phyloP scores from a whole-genome alignment of 1,140 invertebrate species.

The Drosophila neocordata region DNA sequence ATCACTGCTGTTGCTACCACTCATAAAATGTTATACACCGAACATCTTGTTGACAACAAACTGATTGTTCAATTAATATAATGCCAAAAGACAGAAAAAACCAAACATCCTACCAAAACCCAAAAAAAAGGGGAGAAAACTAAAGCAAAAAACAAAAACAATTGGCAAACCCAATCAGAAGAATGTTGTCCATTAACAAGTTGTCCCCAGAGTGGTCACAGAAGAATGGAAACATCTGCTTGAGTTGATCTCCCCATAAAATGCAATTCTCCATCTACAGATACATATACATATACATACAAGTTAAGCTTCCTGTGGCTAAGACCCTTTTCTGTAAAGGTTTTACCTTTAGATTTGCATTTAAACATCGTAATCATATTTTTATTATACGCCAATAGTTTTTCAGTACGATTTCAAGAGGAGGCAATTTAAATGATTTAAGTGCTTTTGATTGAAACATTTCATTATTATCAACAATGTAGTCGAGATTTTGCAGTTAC shows the following conservation, averaged over 20 bases:
- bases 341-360: conserved; percentile 57
- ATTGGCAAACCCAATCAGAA: conserved; percentile 48
- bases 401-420: conserved; percentile 17
- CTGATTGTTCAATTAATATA: conserved; percentile 60
- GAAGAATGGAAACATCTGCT: conserved; percentile 62
- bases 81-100: conserved; percentile 16
- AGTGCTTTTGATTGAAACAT: conserved; percentile 80
- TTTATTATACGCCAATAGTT: conserved; percentile 80
- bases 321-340: conserved; percentile 5
- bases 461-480: conserved; percentile 60
- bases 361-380: conserved; percentile 81
- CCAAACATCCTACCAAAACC: conserved; percentile 9
- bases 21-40: conserved; percentile 8
- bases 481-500: conserved; percentile 16
- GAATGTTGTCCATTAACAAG: conserved; percentile 74
- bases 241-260: conserved; percentile 32
- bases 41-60: conserved; percentile 57
- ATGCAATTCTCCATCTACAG: background rate
- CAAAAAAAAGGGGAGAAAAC: background rate
- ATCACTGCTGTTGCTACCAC: conserved; percentile 34
- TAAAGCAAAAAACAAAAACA: conserved; percentile 12
- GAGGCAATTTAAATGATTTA: conserved; percentile 73
- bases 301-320: conserved; percentile 43
- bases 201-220: conserved; percentile 61
- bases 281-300: too few relatives aligned